A percentile compares a stretch with the other conserved stretches of the same genome.
Conservation (phyloP, 2,888 invertebrate species). For the Pinctada fucata region DNA sequence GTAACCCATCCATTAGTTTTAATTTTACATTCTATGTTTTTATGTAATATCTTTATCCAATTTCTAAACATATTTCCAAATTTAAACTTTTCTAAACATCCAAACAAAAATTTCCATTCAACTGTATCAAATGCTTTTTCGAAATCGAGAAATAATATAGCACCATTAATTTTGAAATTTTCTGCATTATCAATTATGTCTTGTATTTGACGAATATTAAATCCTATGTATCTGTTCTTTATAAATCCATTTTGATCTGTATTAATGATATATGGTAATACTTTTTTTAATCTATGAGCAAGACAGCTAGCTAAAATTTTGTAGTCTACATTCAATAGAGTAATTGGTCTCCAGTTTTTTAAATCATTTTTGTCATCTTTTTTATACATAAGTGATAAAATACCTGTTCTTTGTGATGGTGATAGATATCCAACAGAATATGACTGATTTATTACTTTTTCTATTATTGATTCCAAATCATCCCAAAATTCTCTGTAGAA, state of each 20-base stretch:
- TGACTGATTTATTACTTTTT: background rate
- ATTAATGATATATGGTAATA: no score
- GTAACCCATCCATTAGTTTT: no score
- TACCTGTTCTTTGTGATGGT: constrained; percentile 9
- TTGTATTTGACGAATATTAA: background rate
- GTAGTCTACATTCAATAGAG: constrained; percentile 4
- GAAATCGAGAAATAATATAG: no score
- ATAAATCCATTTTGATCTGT: constrained; percentile 27
- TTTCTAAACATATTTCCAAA: no score
- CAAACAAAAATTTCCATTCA: no score
- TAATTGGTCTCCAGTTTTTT: constrained; percentile 24
- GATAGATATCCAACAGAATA: background rate
- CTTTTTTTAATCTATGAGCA: no score
- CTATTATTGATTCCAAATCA: background rate
- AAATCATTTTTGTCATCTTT: constrained; percentile 12
- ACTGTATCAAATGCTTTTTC: no score
- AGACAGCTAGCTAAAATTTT: constrained; percentile 17
- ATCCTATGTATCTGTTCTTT: constrained; percentile 9
- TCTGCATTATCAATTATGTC: background rate
- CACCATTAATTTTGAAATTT: no score
- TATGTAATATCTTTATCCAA: no score
- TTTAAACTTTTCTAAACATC: no score
- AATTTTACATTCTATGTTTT: no score
- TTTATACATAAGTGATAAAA: constrained; percentile 27
- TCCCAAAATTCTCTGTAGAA: no score